Evolutionary conservation across 2,113 vertebrate genomes (phyloP).

Genomic region (Argyrosomus japonicus): DNA sequence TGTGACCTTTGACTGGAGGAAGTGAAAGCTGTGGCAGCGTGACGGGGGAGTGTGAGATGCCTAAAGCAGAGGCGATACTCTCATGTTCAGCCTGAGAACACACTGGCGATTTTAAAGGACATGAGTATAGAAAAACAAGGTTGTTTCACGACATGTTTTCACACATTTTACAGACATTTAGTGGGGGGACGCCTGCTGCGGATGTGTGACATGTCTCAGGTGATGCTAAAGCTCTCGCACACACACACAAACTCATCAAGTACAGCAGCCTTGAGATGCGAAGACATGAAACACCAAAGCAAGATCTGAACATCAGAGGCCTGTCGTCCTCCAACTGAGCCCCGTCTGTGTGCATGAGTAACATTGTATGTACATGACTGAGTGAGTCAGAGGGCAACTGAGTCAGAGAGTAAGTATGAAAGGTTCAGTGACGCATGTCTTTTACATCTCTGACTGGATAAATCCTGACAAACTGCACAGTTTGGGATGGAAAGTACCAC

Average conservation of each 20-base stretch:
- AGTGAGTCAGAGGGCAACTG: slow-evolving; percentile 65
- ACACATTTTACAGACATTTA: slow-evolving; percentile 45
- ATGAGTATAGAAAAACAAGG: slow-evolving; percentile 42
- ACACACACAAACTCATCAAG: slow-evolving; percentile 20
- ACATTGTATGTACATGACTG: slow-evolving; percentile 49
- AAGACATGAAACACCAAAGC: neutral
- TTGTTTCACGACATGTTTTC: slow-evolving; percentile 43
- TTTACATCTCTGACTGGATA: slow-evolving; percentile 21
- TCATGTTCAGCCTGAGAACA: slow-evolving; percentile 52
- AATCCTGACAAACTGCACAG: slow-evolving; percentile 11
- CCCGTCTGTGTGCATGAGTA: slow-evolving; percentile 15
- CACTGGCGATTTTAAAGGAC: slow-evolving; percentile 23
- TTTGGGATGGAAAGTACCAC: slow-evolving; percentile 1
- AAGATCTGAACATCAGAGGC: slow-evolving; percentile 7
- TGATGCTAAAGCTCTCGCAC: slow-evolving; percentile 29
- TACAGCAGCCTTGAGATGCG: neutral
- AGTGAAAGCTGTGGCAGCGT: slow-evolving; percentile 71
- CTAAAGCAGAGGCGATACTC: slow-evolving; percentile 33
- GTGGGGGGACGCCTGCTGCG: neutral
- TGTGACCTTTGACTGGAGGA: slow-evolving; percentile 77
- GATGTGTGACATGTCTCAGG: slow-evolving; percentile 58
- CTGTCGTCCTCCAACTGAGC: slow-evolving; percentile 8
- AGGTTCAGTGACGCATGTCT: slow-evolving; percentile 47
- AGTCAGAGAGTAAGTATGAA: slow-evolving; percentile 63
- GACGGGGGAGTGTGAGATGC: slow-evolving; percentile 75